A percentile compares a stretch with the other conserved stretches of the same genome.
phyloP scores from a whole-genome alignment of 2,888 invertebrate genomes.

The Acholoe squamosa region DNA sequence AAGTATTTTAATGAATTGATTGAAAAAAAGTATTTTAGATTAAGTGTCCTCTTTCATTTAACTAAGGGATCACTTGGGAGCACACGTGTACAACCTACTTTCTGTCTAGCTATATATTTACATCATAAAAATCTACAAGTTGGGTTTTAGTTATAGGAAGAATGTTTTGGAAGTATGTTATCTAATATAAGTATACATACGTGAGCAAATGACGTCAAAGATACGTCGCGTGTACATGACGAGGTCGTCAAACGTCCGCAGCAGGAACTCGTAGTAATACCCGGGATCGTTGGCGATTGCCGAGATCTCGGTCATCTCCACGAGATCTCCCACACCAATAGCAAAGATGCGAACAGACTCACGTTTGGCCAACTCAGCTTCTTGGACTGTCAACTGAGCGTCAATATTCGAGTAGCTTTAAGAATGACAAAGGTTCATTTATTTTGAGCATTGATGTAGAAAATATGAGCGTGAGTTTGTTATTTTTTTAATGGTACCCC shows the following conservation, averaged over 20 bases:
- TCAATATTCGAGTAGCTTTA: constrained; percentile 43
- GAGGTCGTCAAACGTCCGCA: constrained; percentile 39
- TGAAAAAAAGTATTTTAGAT: too few species aligned
- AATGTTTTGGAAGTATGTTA: too few species aligned
- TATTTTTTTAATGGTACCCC: too few species aligned
- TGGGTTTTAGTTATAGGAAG: too few species aligned
- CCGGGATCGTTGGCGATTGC: constrained; percentile 39
- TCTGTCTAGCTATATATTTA: too few species aligned
- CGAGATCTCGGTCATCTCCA: constrained; percentile 45
- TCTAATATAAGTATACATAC: constrained; percentile 13
- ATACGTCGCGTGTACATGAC: neutral
- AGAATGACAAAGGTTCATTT: neutral
- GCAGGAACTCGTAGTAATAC: constrained; percentile 49
- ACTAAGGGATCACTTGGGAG: too few species aligned
- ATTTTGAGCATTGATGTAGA: too few species aligned
- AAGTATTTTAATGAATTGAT: too few species aligned
- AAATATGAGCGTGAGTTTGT: too few species aligned
- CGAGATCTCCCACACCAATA: constrained; percentile 50
- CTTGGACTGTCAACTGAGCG: neutral
- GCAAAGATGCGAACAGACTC: constrained; percentile 52
- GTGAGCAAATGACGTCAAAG: constrained; percentile 48
- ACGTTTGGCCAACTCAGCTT: neutral
- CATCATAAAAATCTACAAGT: too few species aligned
- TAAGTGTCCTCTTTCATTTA: too few species aligned
- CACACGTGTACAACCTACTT: too few species aligned